A percentile compares a stretch with the other conserved stretches of the same genome.
phyloP scores from a whole-genome alignment of 2,113 vertebrate genomes.

The Daboia siamensis region DNA sequence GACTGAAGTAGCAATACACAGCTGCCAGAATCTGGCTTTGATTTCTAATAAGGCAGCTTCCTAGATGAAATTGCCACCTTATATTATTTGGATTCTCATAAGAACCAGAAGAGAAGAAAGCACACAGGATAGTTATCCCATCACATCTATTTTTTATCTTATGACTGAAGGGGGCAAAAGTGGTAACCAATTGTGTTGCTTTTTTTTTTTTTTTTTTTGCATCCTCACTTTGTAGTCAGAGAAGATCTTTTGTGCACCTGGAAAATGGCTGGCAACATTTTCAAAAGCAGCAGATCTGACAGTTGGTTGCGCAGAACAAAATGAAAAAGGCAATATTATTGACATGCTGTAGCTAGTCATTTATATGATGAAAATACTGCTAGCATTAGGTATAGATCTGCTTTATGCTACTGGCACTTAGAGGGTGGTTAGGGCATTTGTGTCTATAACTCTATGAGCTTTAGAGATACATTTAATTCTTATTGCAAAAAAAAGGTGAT shows the following conservation, averaged over 20 bases:
- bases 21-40: not conserved
- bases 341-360: not conserved
- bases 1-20: not conserved
- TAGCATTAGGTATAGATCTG: not conserved
- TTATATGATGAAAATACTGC: not conserved
- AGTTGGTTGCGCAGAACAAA: not conserved
- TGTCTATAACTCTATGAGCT: not conserved
- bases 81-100: not conserved
- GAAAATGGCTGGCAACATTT: not conserved
- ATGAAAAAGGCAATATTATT: not conserved
- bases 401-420: not conserved
- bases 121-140: not conserved
- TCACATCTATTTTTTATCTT: not conserved
- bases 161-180: not conserved
- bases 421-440: not conserved
- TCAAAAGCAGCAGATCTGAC: not conserved
- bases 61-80: not conserved
- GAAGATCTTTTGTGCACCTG: not conserved
- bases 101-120: not conserved
- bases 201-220: not conserved
- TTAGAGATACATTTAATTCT: not conserved
- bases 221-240: not conserved
- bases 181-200: not conserved
- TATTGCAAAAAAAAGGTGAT: not conserved
- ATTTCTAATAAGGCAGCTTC: not conserved